Evolutionary conservation across 2,797 vertebrate genomes (phyloP), one percentile per base, ranked within the genome.

Genomic region (Pogonophryne albipinna): DNA sequence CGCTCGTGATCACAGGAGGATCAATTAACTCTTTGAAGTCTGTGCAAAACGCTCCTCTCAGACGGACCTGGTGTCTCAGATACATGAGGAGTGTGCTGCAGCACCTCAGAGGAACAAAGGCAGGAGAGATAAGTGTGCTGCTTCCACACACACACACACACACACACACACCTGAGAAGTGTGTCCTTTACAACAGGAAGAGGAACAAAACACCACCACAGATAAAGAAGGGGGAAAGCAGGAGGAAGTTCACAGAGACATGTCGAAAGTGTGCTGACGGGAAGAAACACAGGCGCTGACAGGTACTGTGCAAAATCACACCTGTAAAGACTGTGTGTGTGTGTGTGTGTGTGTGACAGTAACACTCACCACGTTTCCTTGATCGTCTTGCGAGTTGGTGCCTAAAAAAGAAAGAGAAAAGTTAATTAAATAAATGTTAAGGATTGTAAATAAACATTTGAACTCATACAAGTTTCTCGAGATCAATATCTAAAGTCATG

Each of bases 381-480:
- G 95, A 73, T 98, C 97, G 52, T 98, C 97, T 83, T 95, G 89
- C 0, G 97, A 95, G 81, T 95, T 97, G 84, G 93, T 96, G 80
- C 97, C 97, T 98, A 56, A 60, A 38, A 27, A 27, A 49, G 15
- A 9, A 2, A 17, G 15, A 67, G 17, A 75, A 46, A 44, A 10
- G 12, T 34, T 34, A 7, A 34, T 34, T 13, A 17, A 7, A 58
- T n/a, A 8, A 2, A 41, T 14, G 17, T 20, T 59, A 6, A 59
- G n/a, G 56, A 12, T 42, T 59, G 31, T 13, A 10, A 23, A n/a
- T n/a, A n/a, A n/a, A n/a, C n/a, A n/a, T n/a, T n/a, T n/a, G n/a
- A n/a, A n/a, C n/a, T n/a, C n/a, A n/a, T n/a, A n/a, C n/a, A n/a
- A n/a, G n/a, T n/a, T n/a, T n/a, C n/a, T n/a, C n/a, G n/a, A n/a